phyloP scores from a whole-genome alignment of 1,140 invertebrate genomes.

The Drosophila simulans region DNA sequence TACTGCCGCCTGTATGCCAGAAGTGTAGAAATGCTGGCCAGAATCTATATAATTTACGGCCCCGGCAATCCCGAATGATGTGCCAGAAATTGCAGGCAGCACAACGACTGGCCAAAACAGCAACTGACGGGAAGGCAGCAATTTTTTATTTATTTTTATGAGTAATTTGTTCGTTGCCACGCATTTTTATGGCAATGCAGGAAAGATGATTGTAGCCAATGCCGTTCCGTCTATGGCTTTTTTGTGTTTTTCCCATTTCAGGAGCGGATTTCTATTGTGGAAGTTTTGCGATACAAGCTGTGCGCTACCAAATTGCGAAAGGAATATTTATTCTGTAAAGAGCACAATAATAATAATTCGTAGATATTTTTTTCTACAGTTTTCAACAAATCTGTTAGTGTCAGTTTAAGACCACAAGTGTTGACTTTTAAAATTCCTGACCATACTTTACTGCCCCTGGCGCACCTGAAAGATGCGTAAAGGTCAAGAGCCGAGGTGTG shows the following conservation, averaged over 20 bases:
- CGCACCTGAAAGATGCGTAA: slow-evolving; percentile 20
- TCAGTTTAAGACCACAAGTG: background rate
- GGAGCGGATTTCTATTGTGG: background rate
- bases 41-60: slow-evolving; percentile 72
- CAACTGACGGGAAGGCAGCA: slow-evolving; percentile 26
- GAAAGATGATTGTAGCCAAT: slow-evolving; percentile 71
- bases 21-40: slow-evolving; percentile 45
- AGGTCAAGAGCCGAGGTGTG: slow-evolving; percentile 31
- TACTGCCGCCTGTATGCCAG: slow-evolving; percentile 10
- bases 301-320: no score
- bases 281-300: background rate
- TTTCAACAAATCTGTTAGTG: no score
- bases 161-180: slow-evolving; percentile 66
- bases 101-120: slow-evolving; percentile 8
- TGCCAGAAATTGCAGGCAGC: slow-evolving; percentile 66
- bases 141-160: slow-evolving; percentile 81
- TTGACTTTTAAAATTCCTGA: background rate
- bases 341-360: no score
- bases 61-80: slow-evolving; percentile 60
- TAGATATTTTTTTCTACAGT: no score
- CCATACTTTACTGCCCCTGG: background rate
- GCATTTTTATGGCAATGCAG: slow-evolving; percentile 72
- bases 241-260: slow-evolving; percentile 30
- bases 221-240: slow-evolving; percentile 18
- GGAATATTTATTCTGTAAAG: no score